phyloP scores from a whole-genome alignment of 2,113 vertebrate species.

The Serilophus lunatus region DNA sequence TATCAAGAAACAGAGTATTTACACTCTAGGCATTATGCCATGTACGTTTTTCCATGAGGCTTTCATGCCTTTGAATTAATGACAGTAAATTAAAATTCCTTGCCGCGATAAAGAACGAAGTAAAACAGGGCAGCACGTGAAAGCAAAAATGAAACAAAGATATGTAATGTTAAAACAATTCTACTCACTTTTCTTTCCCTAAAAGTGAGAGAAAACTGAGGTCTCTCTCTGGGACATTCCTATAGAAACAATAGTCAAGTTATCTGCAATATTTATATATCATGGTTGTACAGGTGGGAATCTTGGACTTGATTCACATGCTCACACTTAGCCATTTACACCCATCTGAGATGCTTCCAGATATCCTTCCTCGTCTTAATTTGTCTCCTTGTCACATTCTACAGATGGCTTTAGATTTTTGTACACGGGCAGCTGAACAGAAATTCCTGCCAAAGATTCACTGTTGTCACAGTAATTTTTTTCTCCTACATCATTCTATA shows the following conservation, averaged over 20 bases:
- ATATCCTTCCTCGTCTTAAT: neutral
- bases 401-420: neutral
- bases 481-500: neutral
- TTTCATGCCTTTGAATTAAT: neutral
- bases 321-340: neutral
- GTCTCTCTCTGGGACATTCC: neutral
- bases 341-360: neutral
- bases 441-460: neutral
- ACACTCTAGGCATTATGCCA: neutral
- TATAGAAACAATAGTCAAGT: neutral
- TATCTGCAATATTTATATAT: neutral
- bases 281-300: neutral
- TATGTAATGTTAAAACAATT: neutral
- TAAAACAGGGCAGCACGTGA: neutral
- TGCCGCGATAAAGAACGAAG: neutral
- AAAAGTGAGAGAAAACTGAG: neutral
- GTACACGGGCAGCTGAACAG: neutral
- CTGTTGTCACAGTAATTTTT: neutral
- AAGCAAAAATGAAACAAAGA: neutral
- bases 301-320: neutral
- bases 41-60: neutral
- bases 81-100: neutral
- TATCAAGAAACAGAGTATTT: neutral
- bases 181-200: neutral
- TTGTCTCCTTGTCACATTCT: neutral